Evolutionary conservation across 2,113 vertebrate genomes (phyloP).

Genomic region (Lagopus leucura): DNA sequence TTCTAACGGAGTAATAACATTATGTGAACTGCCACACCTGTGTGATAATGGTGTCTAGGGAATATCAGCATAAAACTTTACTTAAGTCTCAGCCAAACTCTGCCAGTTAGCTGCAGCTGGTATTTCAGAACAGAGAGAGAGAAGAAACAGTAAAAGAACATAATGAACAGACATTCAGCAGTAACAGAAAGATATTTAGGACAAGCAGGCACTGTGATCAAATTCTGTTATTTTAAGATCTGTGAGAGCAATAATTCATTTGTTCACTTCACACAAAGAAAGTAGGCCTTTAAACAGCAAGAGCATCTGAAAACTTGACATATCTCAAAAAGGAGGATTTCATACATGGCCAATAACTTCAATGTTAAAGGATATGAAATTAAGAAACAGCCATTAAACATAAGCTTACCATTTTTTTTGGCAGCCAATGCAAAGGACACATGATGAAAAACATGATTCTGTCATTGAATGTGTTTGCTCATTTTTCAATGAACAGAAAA

Average conservation of each 20-base stretch:
- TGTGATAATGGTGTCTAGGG: not conserved
- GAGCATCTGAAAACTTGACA: not conserved
- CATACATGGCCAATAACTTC: not conserved
- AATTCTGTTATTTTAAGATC: not conserved
- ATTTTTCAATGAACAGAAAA: not conserved
- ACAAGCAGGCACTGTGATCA: not conserved
- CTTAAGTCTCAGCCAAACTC: not conserved
- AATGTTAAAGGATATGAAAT: not conserved
- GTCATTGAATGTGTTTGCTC: not conserved
- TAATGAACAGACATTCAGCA: not conserved
- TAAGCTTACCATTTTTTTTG: not conserved
- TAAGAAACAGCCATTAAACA: not conserved
- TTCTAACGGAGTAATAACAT: not conserved
- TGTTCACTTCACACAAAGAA: not conserved
- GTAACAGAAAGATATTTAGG: not conserved
- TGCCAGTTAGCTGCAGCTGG: not conserved
- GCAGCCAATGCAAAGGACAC: not conserved
- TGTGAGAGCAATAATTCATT: not conserved
- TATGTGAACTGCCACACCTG: not conserved
- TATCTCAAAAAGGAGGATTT: not conserved
- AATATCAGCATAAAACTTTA: not conserved
- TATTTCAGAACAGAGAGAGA: not conserved
- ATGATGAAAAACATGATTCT: not conserved
- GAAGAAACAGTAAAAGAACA: not conserved
- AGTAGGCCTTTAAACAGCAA: not conserved